Base-by-base conservation (phyloP, 2,113 vertebrate genomes). In the Apteryx mantelli region DNA sequence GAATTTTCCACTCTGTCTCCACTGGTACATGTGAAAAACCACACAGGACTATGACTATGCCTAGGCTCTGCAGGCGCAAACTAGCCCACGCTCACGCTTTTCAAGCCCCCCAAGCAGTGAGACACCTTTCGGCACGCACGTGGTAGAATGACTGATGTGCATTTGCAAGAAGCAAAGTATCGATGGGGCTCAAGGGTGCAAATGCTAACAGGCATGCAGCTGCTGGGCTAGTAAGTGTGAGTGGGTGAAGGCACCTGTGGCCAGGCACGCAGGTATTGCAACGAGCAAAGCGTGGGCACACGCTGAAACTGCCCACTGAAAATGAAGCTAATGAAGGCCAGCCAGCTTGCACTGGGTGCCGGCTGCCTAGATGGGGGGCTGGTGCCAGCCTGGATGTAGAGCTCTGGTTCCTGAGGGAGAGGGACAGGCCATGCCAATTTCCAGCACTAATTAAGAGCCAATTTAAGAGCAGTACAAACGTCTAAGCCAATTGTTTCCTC, bases 31-130 rank as follows among this genome's bases (percentile, higher is more conserved):
- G 61, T 63, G 42, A 52, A 65, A 70, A 86, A 50, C 50, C 12
- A 26, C 52, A 4, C 0, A 7, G 24, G 21, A 36, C 65, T 19
- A 13, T 0, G 42, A 34, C 7, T 11, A 17, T 2, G 3, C n/a
- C 36, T 0, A 0, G 58, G 61, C 52, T 84, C 82, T 13, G 22
- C 1, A 1, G 38, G 60, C 58, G 79, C 88, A 88, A 63, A 71
- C 1, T 9, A 50, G 16, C 40, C 55, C 56, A 55, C 0, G 8
- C 26, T 36, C 63, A 80, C 0, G 1, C 48, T 36, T 58, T 63
- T 56, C 48, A 8, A 17, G 61, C 0, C 0, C 55, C 44, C 0
- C 0, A 58, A 80, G 44, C 36, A 26, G 50, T 65, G 4, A 1
- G 40, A 36, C 0, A 6, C 40, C 64, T 58, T 69, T 69, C 50